These are phyloP conservation scores for Scomber scombrus DNA, from an alignment of 2,113 vertebrate species.

Conservation along the genomic window DNA sequence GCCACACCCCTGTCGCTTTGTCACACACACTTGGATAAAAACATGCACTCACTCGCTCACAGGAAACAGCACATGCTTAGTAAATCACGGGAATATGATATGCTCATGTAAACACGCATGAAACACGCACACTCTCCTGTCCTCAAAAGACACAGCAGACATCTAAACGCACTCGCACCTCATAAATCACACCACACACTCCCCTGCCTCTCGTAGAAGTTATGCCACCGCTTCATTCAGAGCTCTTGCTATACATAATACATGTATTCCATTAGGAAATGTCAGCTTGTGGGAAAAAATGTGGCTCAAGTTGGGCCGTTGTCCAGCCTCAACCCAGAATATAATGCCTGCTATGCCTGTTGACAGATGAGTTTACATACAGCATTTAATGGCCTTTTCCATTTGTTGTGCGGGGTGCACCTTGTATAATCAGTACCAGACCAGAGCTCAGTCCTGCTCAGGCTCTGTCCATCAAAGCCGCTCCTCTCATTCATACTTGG, in stretches of 20 bases:
- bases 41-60: slow-evolving; percentile 50
- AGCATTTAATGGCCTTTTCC: slow-evolving; percentile 65
- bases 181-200: slow-evolving; percentile 65
- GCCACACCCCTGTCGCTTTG: slow-evolving; percentile 50
- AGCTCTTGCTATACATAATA: slow-evolving; percentile 16
- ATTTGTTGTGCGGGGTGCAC: slow-evolving; percentile 44
- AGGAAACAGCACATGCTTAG: slow-evolving; percentile 55
- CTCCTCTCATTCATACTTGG: slow-evolving; percentile 67
- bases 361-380: slow-evolving; percentile 70
- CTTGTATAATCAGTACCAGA: slow-evolving; percentile 76
- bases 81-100: slow-evolving; percentile 66
- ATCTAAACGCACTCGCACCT: slow-evolving; percentile 54
- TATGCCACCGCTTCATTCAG: slow-evolving; percentile 15
- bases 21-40: slow-evolving; percentile 60
- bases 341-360: slow-evolving; percentile 49
- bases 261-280: slow-evolving; percentile 64
- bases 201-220: not conserved
- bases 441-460: slow-evolving; percentile 61
- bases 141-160: slow-evolving; percentile 47
- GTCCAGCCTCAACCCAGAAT: slow-evolving; percentile 34
- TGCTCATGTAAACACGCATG: slow-evolving; percentile 58
- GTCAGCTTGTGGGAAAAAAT: slow-evolving; percentile 50
- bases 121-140: slow-evolving; percentile 40
- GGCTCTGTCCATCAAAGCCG: slow-evolving; percentile 70
- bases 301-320: slow-evolving; percentile 35